Conservation (phyloP, 2,888 invertebrate species). For the Bugula neritina region DNA sequence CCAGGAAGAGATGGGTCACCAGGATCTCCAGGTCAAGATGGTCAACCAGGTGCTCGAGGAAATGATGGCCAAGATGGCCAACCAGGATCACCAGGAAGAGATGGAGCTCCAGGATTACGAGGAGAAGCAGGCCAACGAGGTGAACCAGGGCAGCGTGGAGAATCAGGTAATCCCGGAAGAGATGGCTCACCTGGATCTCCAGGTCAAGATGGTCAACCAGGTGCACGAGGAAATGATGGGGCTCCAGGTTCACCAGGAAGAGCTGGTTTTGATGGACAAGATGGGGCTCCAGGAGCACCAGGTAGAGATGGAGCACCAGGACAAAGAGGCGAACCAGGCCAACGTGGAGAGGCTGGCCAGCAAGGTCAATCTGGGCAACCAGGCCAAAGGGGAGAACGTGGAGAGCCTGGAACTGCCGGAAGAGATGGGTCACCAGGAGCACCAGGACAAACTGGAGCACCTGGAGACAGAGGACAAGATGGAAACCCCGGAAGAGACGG, state of each 20-base stretch:
- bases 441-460: background rate
- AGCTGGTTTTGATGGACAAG: slow-evolving; percentile 19
- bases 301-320: slow-evolving; percentile 22
- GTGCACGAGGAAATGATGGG: background rate
- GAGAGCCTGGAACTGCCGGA: slow-evolving; percentile 6
- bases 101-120: background rate
- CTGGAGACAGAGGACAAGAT: slow-evolving; percentile 18
- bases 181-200: slow-evolving; percentile 27
- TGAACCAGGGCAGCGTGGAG: background rate
- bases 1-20: background rate
- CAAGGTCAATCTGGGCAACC: background rate
- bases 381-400: slow-evolving; percentile 25
- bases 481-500: slow-evolving; percentile 31
- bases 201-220: background rate
- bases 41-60: slow-evolving; percentile 6
- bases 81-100: background rate
- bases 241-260: background rate
- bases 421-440: slow-evolving; percentile 3
- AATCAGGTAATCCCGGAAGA: background rate
- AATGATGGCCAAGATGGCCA: background rate
- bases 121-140: background rate
- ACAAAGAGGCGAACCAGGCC: background rate
- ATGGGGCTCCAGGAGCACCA: slow-evolving; percentile 10
- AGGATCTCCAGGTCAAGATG: background rate
- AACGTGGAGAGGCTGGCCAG: slow-evolving; percentile 3